These are phyloP conservation scores for Trachemys scripta DNA, from an alignment of 2,113 vertebrate genomes.

Conservation along the genomic window DNA sequence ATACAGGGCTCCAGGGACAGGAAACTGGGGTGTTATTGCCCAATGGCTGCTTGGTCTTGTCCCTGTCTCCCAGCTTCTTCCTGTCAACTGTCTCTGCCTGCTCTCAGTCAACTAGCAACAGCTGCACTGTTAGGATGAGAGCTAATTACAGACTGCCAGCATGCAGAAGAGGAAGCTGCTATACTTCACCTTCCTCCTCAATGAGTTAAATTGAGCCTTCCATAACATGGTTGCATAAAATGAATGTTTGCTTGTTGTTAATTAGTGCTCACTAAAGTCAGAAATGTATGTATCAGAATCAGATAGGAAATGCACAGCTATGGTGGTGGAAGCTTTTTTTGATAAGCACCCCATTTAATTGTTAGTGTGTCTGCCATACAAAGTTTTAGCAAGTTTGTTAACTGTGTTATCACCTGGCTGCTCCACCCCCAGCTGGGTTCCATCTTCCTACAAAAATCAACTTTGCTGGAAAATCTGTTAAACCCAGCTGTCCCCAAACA, in stretches of 20 bases:
- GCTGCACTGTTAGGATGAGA: not conserved
- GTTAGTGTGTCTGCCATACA: not conserved
- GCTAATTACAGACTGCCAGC: fast-evolving
- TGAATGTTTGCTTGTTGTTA: fast-evolving
- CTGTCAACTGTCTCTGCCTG: fast-evolving
- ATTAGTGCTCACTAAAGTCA: not conserved
- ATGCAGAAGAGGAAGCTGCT: not conserved
- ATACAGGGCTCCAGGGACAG: not conserved
- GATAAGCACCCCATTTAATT: not conserved
- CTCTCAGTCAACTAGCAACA: not conserved
- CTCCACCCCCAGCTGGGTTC: not conserved
- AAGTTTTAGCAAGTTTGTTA: not conserved
- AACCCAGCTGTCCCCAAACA: not conserved
- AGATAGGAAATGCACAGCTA: fast-evolving
- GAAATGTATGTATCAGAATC: not conserved
- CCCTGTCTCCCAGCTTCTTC: not conserved
- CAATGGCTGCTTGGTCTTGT: not conserved
- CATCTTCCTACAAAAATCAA: fast-evolving
- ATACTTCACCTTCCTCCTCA: not conserved
- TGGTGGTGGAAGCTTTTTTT: not conserved
- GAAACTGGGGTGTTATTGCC: not conserved
- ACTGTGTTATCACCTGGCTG: not conserved
- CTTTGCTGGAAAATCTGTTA: no score
- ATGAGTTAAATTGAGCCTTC: not conserved
- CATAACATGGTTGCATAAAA: fast-evolving